Conservation (phyloP, 2,797 vertebrate genomes). For the Clarias laeviceps region DNA sequence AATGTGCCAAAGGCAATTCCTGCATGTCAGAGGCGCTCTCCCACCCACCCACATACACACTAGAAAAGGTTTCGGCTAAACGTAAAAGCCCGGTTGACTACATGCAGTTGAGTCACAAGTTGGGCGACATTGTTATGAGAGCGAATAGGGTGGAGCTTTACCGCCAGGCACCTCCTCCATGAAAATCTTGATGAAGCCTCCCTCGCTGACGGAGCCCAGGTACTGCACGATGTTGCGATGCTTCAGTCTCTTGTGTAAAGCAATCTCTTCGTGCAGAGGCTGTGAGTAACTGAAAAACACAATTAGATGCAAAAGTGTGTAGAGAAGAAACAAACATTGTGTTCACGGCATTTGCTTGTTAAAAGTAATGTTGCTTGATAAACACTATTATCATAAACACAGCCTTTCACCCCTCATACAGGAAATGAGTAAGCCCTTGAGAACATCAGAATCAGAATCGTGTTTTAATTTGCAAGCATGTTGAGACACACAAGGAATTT, state of each 20-base stretch:
- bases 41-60: conserved; percentile 19
- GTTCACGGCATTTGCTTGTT: conserved; percentile 2
- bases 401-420: conserved; percentile 31
- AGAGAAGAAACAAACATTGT: neutral
- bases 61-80: neutral
- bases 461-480: too few species aligned
- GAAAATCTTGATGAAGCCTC: conserved; percentile 92
- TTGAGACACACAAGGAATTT: too few species aligned
- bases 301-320: neutral
- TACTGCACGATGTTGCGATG: conserved; percentile 93
- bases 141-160: conserved; percentile 54
- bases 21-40: neutral
- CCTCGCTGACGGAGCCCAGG: conserved; percentile 88
- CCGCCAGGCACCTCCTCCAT: conserved; percentile 98
- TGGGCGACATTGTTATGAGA: neutral
- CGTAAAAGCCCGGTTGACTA: neutral
- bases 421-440: conserved; percentile 26
- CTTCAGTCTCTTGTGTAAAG: conserved; percentile 87
- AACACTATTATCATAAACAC: conserved; percentile 3
- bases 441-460: neutral
- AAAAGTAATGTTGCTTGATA: neutral
- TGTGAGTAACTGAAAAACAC: conserved; percentile 81
- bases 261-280: conserved; percentile 90
- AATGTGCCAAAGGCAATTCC: conserved; percentile 4
- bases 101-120: neutral